Evolutionary conservation across 2,113 vertebrate genomes (phyloP).

Genomic region (Leptobrachium ailaonicum): DNA sequence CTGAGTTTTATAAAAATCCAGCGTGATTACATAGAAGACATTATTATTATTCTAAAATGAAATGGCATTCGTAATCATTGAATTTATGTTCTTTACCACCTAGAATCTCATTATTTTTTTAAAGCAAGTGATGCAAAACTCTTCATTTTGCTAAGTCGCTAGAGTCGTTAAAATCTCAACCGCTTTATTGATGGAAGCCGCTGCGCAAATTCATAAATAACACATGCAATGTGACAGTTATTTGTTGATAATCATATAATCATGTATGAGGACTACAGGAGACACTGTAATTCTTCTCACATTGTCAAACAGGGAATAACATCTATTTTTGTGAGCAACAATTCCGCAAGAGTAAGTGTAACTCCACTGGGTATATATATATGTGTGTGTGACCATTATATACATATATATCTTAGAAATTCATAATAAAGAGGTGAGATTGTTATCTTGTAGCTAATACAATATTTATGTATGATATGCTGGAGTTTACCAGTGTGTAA

Average conservation of each 20-base stretch:
- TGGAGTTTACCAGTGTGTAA: no score
- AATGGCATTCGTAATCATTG: conserved; percentile 61
- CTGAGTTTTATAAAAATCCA: conserved; percentile 65
- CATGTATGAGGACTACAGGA: conserved; percentile 3
- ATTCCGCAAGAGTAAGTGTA: background rate
- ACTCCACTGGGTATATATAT: background rate
- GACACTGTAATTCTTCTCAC: conserved; percentile 8
- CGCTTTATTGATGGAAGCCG: conserved; percentile 27
- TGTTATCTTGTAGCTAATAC: no score
- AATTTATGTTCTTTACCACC: conserved; percentile 56
- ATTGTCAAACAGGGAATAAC: background rate
- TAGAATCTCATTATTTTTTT: conserved; percentile 48
- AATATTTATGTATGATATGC: no score
- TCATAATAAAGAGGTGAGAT: no score
- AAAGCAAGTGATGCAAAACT: conserved; percentile 47
- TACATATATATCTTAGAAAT: no score
- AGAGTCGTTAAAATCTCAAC: conserved; percentile 36
- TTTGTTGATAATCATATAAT: conserved; percentile 41
- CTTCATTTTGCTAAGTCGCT: conserved; percentile 44
- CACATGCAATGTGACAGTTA: conserved; percentile 24
- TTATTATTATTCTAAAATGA: conserved; percentile 75
- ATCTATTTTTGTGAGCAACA: background rate
- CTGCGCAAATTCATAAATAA: conserved; percentile 38
- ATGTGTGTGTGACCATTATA: background rate
- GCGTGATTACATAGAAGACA: conserved; percentile 65